Base-by-base conservation (phyloP, 2,888 invertebrate species). In the Salticus scenicus region DNA sequence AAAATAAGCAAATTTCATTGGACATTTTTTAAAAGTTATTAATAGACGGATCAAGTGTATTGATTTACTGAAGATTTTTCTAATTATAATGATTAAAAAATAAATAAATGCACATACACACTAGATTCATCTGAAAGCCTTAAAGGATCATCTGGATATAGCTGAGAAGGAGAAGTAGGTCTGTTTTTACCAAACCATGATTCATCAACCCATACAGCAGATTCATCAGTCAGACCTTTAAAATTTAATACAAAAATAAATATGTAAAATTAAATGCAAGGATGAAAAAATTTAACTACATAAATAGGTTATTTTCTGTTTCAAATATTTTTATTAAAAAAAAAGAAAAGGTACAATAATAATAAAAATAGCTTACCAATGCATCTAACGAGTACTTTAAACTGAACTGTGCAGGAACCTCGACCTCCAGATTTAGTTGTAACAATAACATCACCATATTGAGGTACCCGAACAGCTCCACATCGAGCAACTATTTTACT, bases 171-270 rank as follows among this genome's bases (percentile, higher is more conserved):
- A 0, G 97, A 95, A 89, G 97, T 93, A 0, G 97, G 95, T 17
- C 91, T 89, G 67, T 91, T 90, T 24, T 96, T 93, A 0, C 96
- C 96, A 94, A 96, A 96, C 14, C 89, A 88, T 0, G 97, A 95
- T 92, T 99, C 99, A 91, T 99, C 98, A 0, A 99, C 96, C 99
- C 99, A 99, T 2, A 99, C 97, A 7, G 98, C 98, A 89, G 97
- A 98, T 91, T 99, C 99, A 91, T 99, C 98, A 89, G 98, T 94
- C 0, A 98, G 98, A 83, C 88, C 88, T 73, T 57, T 27, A 66
- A 30, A 74, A 64, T 37, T 37, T 37, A 37, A 37, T 37, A 4
- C 10, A 37, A 7, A 37, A 37, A 37, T 37, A 37, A 37, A 37
- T 7, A 10, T 10, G 4, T 37, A 37, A 37, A 37, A 37, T 10